These are phyloP conservation scores for Tiliacea citrago DNA, from an alignment of 2,888 invertebrate species.

Conservation along the genomic window DNA sequence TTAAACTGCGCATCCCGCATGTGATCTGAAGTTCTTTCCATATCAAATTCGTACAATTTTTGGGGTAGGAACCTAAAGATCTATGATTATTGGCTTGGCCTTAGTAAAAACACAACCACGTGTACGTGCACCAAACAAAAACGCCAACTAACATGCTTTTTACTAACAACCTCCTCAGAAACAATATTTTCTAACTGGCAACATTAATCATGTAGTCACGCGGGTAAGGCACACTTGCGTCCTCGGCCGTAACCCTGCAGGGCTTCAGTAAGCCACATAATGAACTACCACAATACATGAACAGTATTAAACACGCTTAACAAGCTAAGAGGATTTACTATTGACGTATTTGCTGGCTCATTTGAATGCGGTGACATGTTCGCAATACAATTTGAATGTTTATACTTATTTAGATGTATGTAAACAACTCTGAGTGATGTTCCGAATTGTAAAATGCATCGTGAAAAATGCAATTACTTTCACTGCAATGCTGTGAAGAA, in stretches of 20 bases:
- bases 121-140: conserved; percentile 37
- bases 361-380: conserved; percentile 52
- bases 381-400: conserved; percentile 14
- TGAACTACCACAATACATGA: conserved; percentile 67
- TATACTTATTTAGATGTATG: conserved; percentile 8
- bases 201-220: conserved; percentile 49
- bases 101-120: conserved; percentile 20
- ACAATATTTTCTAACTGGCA: conserved; percentile 50
- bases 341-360: conserved; percentile 57
- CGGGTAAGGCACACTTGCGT: conserved; percentile 50
- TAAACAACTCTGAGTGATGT: conserved; percentile 19
- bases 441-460: conserved; percentile 39
- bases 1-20: background rate
- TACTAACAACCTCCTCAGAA: conserved; percentile 27
- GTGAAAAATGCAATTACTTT: conserved; percentile 14
- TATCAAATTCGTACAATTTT: background rate
- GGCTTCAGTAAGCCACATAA: conserved; percentile 76
- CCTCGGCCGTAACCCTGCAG: conserved; percentile 75
- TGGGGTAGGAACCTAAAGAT: background rate
- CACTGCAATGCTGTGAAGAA: background rate
- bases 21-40: background rate
- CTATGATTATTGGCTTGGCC: conserved; percentile 18
- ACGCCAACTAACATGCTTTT: conserved; percentile 12
- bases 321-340: conserved; percentile 65
- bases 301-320: conserved; percentile 66